Evolutionary conservation across 2,113 vertebrate genomes (phyloP).

Genomic region (Tauraco erythrolophus): DNA sequence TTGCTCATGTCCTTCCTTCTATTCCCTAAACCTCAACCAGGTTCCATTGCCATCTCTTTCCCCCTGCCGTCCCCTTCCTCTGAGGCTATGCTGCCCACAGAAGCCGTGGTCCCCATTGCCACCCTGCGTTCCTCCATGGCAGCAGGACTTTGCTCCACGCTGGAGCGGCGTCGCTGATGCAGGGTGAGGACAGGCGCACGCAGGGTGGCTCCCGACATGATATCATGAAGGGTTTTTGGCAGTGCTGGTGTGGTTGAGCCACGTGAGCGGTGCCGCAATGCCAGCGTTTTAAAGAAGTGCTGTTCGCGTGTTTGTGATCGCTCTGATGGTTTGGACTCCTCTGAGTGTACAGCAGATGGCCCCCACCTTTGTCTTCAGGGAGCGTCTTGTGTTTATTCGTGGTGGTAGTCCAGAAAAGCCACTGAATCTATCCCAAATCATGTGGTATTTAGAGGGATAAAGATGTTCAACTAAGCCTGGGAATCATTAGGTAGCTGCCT

Average conservation of each 20-base stretch:
- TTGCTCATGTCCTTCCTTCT: not conserved
- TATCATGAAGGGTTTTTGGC: not conserved
- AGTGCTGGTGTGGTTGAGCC: not conserved
- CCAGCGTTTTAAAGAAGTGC: not conserved
- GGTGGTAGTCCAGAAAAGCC: conserved; percentile 4
- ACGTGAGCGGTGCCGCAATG: not conserved
- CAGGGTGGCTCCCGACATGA: not conserved
- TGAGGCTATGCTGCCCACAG: not conserved
- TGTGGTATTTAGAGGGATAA: conserved; percentile 14
- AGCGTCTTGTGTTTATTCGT: not conserved
- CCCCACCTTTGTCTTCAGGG: conserved; percentile 5
- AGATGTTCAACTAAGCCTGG: conserved; percentile 13
- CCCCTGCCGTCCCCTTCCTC: accelerated
- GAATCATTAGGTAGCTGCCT: conserved; percentile 51
- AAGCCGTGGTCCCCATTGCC: not conserved
- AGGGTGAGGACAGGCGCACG: not conserved
- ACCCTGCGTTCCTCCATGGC: accelerated
- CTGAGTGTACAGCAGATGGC: not conserved
- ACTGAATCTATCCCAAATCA: not conserved
- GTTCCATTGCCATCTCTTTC: not conserved
- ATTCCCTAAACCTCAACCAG: not conserved
- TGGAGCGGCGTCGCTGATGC: not conserved
- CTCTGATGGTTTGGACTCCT: not conserved
- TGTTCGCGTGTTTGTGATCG: not conserved
- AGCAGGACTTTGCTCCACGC: accelerated